phyloP scores from a whole-genome alignment of 2,113 vertebrate genomes.

The Dipodomys stephensi region DNA sequence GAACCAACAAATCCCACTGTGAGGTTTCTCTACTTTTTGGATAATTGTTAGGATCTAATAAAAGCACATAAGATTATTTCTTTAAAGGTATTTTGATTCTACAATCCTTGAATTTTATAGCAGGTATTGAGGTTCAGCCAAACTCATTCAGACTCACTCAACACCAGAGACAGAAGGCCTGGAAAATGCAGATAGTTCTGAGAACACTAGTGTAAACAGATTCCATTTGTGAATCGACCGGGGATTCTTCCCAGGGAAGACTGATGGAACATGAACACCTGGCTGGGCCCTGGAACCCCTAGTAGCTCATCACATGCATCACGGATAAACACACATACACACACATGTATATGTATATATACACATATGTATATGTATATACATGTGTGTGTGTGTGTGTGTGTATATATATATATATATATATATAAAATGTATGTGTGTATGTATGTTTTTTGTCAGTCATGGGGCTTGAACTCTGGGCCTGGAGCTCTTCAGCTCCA shows the following conservation, averaged over 20 bases:
- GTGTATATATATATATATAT: no score
- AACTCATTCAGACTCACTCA: not conserved
- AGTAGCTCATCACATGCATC: not conserved
- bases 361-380: no score
- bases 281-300: not conserved
- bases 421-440: no score
- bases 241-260: not conserved
- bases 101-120: constrained; percentile 19
- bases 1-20: not conserved
- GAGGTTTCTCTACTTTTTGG: not conserved
- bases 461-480: no score
- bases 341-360: no score
- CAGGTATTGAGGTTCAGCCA: constrained; percentile 15
- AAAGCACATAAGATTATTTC: not conserved
- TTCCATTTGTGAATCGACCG: constrained; percentile 12
- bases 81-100: constrained; percentile 1
- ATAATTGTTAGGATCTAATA: not conserved
- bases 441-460: no score
- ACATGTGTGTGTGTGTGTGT: no score
- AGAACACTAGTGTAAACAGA: constrained; percentile 6
- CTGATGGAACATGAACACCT: not conserved
- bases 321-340: not conserved
- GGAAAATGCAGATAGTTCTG: not conserved
- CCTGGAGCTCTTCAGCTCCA: no score
- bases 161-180: constrained; percentile 43